Percentiles rank a stretch among this genome's conserved stretches.
These are phyloP conservation scores for Esox niger DNA, from an alignment of 2,113 vertebrate species.

Conservation along the genomic window DNA sequence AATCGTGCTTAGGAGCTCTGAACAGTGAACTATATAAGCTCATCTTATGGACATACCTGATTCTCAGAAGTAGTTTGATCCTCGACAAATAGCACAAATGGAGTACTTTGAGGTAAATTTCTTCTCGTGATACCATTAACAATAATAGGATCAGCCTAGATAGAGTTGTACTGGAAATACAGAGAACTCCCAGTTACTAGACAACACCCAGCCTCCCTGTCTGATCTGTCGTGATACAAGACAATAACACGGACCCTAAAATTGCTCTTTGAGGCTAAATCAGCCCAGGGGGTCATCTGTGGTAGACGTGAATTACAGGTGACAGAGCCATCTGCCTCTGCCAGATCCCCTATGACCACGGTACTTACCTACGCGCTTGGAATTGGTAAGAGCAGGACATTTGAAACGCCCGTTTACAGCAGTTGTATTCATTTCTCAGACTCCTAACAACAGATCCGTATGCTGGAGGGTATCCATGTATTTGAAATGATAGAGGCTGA, in stretches of 20 bases:
- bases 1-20: neutral
- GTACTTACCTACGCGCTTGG: constrained; percentile 30
- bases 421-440: no score
- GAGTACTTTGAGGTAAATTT: no score
- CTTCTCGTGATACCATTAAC: no score
- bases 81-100: no score
- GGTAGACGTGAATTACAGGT: constrained; percentile 48
- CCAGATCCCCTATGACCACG: constrained; percentile 22
- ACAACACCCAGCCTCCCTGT: constrained; percentile 19
- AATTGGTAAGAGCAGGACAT: constrained; percentile 26
- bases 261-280: constrained; percentile 24
- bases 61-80: no score
- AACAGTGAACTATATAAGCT: constrained; percentile 12
- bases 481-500: no score
- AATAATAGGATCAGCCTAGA: no score
- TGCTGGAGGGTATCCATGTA: no score
- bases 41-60: no score
- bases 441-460: no score
- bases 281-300: constrained; percentile 56
- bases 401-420: neutral
- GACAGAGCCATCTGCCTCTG: constrained; percentile 61
- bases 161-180: no score
- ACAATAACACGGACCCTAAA: constrained; percentile 22
- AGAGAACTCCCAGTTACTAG: neutral
- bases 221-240: constrained; percentile 23